Evolutionary conservation across 1,140 invertebrate genomes (phyloP), one percentile per base, ranked within the genome.

Genomic region (Drosophila bocki): DNA sequence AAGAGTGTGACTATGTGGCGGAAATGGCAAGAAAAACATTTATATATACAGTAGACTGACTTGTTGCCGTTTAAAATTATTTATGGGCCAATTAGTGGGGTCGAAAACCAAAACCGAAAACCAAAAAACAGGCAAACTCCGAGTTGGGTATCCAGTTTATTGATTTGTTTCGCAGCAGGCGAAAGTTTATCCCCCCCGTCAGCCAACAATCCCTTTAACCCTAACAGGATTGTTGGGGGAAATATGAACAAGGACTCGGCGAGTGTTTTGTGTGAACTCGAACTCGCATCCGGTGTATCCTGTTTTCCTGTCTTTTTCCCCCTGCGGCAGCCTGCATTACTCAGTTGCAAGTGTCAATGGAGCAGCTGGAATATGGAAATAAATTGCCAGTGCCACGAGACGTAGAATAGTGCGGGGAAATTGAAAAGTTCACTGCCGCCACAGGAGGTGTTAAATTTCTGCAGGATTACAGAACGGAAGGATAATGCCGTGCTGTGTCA

Each of bases 41-140:
- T 75, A 48, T 51, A 29, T 62, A 50, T 53, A 63, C 69, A 22
- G 54, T 4, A 17, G 47, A 58, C 41, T 78, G 78, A 78, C 82
- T 82, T 82, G 61, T 86, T 78, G 82, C 68, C 82, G 32, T 53
- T 77, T 71, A 68, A 83, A 59, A 88, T 83, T 84, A 88, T 87
- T 80, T 84, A 87, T 87, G 83, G 80, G 63, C 77, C 84, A 87
- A 87, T 87, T 87, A 87, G 77, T 80, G 72, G 59, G 53, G 58
- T 60, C 53, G 44, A 80, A 65, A 56, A 57, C 44, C 50, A 51
- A 75, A 51, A 33, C 33, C 58, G 57, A 61, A 65, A 53, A 59
- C 29, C 37, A 45, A 58, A 61, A 65, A 37, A 54, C 22, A 33
- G 19, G 9, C 37, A 33, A 60, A 13, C 58, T 37, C 26, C 41